Evolutionary conservation across 2,888 invertebrate genomes (phyloP), one percentile per base, ranked within the genome.

Genomic region (Drosophila merina): DNA sequence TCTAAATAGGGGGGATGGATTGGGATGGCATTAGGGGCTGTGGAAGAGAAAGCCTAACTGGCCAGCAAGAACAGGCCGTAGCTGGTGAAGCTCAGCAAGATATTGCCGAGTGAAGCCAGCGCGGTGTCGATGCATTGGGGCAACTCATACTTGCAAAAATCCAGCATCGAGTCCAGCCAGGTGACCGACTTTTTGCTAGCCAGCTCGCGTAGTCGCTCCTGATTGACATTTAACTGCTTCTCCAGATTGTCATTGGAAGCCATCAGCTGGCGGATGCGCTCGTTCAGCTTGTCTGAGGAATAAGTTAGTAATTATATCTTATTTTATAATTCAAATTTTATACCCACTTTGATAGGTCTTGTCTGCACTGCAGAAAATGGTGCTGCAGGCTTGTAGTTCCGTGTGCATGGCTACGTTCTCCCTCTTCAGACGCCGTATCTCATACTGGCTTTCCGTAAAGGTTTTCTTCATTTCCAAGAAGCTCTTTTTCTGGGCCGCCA

Each of bases 401-500:
- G 82, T 89, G 31, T 91, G 89, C 88, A 92, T 91, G 3, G 91
- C 90, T 12, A 88, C 76, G 58, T 92, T 92, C 71, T 91, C 91
- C 0, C 91, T 86, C 68, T 91, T 92, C 0, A 92, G 74, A 2
- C 90, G 88, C 9, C 90, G 83, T 47, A 92, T 92, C 69, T 92
- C 92, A 12, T 80, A 80, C 71, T 92, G 88, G 50, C 91, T 91
- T 2, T 91, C 90, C 36, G 87, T 82, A 38, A 75, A 91, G n/a
- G 80, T 74, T 74, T 90, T 91, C 49, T 91, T 91, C 92, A 92
- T 92, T 42, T 91, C 92, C 47, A 93, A 82, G 76, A 93, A 94
- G 26, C 93, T 93, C 81, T 93, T 93, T 81, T 94, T 94, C 92
- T 94, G 94, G 57, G 93, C 92, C 45, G 93, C 92, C 3, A 94